Base-by-base conservation (phyloP, 2,888 invertebrate genomes). In the Drosophila infuscata region DNA sequence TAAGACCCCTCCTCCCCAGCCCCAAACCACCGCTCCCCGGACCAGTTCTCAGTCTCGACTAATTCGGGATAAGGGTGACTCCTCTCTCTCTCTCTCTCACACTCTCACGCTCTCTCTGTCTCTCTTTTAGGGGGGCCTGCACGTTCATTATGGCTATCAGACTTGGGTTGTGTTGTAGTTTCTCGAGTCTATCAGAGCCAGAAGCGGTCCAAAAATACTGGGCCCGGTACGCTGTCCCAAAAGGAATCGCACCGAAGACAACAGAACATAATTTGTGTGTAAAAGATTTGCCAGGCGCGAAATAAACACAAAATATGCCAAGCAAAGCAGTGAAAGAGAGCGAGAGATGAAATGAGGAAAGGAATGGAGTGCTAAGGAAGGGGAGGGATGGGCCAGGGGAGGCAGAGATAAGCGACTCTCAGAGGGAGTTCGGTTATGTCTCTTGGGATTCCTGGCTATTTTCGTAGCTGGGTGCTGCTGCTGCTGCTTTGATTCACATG, bases 201-300 rank as follows among this genome's bases (percentile, higher is more conserved):
- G 25, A 33, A 38, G 36, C 46, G 68, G 63, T 70, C 81, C 81
- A 80, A 81, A 84, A 88, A 83, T 80, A 87, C 48, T 38, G 54
- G 48, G 43, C 41, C 30, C n/a, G 1, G 32, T 57, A 62, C 51
- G 35, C 29, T n/a, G n/a, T 35, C 41, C 48, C 49, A 54, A 54
- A 67, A 59, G 43, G 32, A 57, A 57, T 57, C 41, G 57, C 41
- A 41, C 20, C 57, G 41, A 57, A 57, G 61, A 67, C 64, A 76
- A 73, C 53, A 73, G 81, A 83, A 79, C 91, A 91, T 89, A 74
- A 91, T 89, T 91, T 84, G 56, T 67, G 59, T 61, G 54, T 56
- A 15, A 25, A 15, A 46, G 46, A 46, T 41, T n/a, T 20, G 68
- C 68, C 80, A 66, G 79, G 81, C 65, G 57, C 20, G 35, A 63